Evolutionary conservation across 2,113 vertebrate genomes (phyloP).

Genomic region (Geococcyx californianus): DNA sequence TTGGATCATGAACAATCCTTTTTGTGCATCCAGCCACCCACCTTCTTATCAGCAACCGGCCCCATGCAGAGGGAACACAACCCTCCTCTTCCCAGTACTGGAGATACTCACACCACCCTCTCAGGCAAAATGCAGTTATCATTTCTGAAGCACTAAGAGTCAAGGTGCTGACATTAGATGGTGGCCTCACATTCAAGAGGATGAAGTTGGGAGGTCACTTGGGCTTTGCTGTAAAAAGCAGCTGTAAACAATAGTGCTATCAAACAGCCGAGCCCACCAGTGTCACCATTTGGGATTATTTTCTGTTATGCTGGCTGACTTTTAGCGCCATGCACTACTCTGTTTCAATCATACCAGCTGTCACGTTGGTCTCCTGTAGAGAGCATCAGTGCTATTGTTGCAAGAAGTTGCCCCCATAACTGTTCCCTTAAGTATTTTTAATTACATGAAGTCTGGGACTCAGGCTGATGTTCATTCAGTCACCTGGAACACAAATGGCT

Average conservation of each 20-base stretch:
- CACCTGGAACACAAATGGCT: not conserved
- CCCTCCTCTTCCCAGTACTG: not conserved
- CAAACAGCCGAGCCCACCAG: not conserved
- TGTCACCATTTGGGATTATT: not conserved
- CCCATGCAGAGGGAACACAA: not conserved
- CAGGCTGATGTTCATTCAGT: not conserved
- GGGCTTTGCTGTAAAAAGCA: not conserved
- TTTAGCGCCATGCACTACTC: not conserved
- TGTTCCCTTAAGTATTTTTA: not conserved
- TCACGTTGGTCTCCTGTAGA: not conserved
- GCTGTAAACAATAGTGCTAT: not conserved
- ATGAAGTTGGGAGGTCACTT: not conserved
- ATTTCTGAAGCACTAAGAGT: not conserved
- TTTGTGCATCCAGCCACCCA: not conserved
- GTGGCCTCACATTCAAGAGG: not conserved
- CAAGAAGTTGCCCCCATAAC: not conserved
- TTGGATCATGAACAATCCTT: not conserved
- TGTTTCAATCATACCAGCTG: not conserved
- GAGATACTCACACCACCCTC: not conserved
- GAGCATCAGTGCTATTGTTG: not conserved
- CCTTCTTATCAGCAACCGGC: not conserved
- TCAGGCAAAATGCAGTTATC: not conserved
- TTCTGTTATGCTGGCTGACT: not conserved
- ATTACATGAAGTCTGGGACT: not conserved
- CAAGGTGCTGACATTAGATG: not conserved